Base-by-base conservation (phyloP, 2,888 invertebrate genomes). In the Tipula confusa region DNA sequence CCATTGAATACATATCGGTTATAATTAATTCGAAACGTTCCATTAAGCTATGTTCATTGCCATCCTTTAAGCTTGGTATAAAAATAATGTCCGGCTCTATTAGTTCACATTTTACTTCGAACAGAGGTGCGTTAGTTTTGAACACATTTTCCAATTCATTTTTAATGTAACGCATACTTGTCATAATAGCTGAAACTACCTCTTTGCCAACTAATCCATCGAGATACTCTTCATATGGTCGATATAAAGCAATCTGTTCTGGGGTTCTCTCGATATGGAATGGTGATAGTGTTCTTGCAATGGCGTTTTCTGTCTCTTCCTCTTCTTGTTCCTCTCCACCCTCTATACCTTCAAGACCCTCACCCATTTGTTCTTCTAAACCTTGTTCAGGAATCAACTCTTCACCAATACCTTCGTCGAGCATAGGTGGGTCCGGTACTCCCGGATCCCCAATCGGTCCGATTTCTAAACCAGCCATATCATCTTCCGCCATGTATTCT, bases 71-170 rank as follows among this genome's bases (percentile, higher is more conserved):
- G 18, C 33, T 93, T 0, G 97, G 96, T 29, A 92, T 90, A 87
- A 94, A 96, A 82, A 92, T 91, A 84, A 97, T 93, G 83, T 94
- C 91, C 33, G 94, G 94, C 85, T 94, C 93, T 85, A 92, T 92
- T 2, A 97, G 90, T 86, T 94, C 94, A 86, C 96, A 92, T 82
- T 92, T 89, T 1, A 97, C 92, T 89, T 96, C 94, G 89, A 97
- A 93, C 48, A 97, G 92, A 0, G 97, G 95, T 1, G 87, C 84
- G 84, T 88, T 86, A 36, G 87, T 85, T 33, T 88, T 88, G 79
- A 86, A 87, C 0, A 87, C 87, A 84, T 88, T 88, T 28, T 89
- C 89, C 15, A 89, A 86, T 84, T 89, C 88, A 85, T 87, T 86
- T 81, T 88, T 87, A 18, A 88, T 83, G 84, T 89, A 88, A 0